Conservation (phyloP, 2,888 invertebrate species). For the Ashinkailepas kermadecensis region DNA sequence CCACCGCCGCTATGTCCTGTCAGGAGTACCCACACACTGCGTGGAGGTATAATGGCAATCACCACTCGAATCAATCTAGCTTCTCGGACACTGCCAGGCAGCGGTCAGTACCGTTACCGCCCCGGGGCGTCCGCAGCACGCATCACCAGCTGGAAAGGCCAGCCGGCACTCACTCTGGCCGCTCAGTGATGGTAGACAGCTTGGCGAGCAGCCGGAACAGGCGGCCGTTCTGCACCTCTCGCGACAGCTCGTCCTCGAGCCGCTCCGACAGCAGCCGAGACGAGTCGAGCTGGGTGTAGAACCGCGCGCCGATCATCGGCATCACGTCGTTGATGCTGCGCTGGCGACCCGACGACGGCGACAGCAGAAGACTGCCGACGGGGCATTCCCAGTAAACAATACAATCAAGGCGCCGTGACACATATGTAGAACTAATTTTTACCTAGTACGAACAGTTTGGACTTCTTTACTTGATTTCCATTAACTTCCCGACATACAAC, state of each 20-base stretch:
- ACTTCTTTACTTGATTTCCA: too few species aligned
- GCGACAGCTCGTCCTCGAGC: slow-evolving; percentile 80
- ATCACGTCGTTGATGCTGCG: slow-evolving; percentile 84
- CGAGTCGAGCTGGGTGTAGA: slow-evolving; percentile 90
- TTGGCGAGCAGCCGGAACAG: slow-evolving; percentile 84
- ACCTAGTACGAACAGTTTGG: too few species aligned
- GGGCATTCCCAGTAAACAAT: slow-evolving; percentile 52
- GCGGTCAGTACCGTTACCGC: background rate
- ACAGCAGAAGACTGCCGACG: slow-evolving; percentile 53
- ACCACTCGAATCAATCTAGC: background rate
- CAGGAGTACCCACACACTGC: background rate
- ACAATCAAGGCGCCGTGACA: too few species aligned
- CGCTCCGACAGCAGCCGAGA: slow-evolving; percentile 78
- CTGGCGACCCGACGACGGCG: slow-evolving; percentile 27
- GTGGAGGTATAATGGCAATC: background rate
- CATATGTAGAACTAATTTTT: too few species aligned
- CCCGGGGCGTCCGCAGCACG: too few species aligned
- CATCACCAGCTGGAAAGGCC: background rate
- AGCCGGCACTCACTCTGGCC: slow-evolving; percentile 69
- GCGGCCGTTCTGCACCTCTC: slow-evolving; percentile 91
- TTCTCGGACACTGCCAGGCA: background rate
- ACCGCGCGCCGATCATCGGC: slow-evolving; percentile 89
- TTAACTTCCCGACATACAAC: too few species aligned
- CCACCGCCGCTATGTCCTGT: background rate
- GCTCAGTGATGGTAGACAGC: slow-evolving; percentile 83